phyloP scores from a whole-genome alignment of 2,113 vertebrate genomes.

The Apodemus sylvaticus region DNA sequence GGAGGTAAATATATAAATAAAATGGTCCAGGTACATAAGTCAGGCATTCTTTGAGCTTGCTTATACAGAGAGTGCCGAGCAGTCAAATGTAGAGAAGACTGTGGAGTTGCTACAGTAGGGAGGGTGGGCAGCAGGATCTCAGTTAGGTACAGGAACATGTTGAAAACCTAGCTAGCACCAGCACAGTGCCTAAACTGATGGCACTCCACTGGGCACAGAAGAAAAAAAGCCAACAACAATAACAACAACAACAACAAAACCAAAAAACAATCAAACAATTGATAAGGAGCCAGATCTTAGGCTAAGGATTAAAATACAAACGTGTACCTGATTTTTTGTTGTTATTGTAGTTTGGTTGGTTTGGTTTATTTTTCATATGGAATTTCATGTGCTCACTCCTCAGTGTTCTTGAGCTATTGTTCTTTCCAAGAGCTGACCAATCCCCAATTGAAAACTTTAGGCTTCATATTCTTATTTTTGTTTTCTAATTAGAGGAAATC shows the following conservation, averaged over 20 bases:
- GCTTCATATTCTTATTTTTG: constrained; percentile 8
- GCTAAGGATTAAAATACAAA: neutral
- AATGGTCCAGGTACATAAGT: neutral
- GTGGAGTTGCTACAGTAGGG: neutral
- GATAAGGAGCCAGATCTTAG: neutral
- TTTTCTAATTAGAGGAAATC: neutral
- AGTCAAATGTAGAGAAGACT: neutral
- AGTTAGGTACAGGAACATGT: neutral
- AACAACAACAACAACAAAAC: no score
- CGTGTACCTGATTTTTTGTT: no score
- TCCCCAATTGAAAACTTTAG: neutral
- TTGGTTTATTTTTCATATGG: neutral
- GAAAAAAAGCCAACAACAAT: no score
- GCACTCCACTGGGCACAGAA: neutral
- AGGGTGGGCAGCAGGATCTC: neutral
- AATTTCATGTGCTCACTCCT: neutral
- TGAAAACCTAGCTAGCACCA: neutral
- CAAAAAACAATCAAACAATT: neutral
- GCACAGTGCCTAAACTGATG: neutral
- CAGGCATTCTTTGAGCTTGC: neutral
- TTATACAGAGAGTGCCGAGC: neutral
- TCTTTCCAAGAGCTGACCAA: neutral
- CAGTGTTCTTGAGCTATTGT: neutral
- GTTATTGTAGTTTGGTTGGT: no score
- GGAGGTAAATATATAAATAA: neutral